Evolutionary conservation across 2,888 invertebrate genomes (phyloP), one percentile per base, ranked within the genome.

Genomic region (Nycteola revayana): DNA sequence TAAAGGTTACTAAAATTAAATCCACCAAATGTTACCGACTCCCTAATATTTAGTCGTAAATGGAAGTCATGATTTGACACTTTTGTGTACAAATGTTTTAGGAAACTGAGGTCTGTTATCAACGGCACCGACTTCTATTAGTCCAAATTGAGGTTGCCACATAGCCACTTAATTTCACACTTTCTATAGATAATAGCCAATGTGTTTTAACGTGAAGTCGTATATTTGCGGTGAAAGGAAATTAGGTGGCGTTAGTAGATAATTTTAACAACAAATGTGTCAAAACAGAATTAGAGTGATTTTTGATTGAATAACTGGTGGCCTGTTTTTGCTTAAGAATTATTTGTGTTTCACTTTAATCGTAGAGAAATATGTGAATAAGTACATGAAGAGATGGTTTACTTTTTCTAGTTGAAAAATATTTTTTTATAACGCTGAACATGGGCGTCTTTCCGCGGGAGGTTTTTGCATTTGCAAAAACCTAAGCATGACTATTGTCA

Each of bases 61-160:
- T 86, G 85, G 84, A 86, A 67, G 58, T 67, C 58, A 85, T 88
- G 87, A 88, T 79, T 86, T 67, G 82, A 76, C 83, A 84, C 71
- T 82, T 85, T 86, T 64, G 62, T 59, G 50, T 63, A 63, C 75
- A 74, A 83, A 82, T 84, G 82, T 84, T 86, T 82, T 83, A 73
- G 73, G 75, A 81, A 83, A 79, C 68, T 66, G 53, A 67, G 67
- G 61, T 58, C 48, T 72, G 70, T 75, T 73, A 74, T 73, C 71
- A 67, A 70, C 71, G 47, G 40, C 44, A 36, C 42, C 56, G 42
- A 35, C 66, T 63, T 64, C 63, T 59, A 63, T 56, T 55, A 51
- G 58, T 48, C 58, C 49, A 83, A 84, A 85, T 86, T 75, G 83
- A 78, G 75, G 73, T 77, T 75, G 73, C 69, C 64, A 69, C 71